Base-by-base conservation (phyloP, 2,888 invertebrate species). In the Lasioglossum figueresi region DNA sequence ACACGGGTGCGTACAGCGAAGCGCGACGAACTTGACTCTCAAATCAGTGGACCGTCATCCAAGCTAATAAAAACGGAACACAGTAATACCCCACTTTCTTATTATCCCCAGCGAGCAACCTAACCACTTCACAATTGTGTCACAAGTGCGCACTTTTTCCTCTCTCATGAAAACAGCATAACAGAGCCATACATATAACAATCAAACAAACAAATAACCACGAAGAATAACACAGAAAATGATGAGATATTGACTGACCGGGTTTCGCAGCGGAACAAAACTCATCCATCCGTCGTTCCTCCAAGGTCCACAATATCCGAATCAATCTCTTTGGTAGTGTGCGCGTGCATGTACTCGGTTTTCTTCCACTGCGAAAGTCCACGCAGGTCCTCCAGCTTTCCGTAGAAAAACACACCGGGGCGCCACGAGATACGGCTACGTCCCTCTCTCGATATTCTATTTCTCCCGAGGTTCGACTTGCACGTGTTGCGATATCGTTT, bases 361-460 rank as follows among this genome's bases (percentile, higher is more conserved):
- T 82, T 85, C 79, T 82, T 85, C 68, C 82, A 75, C 79, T 71
- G 70, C 34, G 59, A 85, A 82, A 86, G 79, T 86, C 82, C 88
- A 89, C 89, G 90, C 91, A 92, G 92, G 91, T 92, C 92, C 92
- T 82, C 88, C 90, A 92, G 93, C 90, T 92, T 93, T 89, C 86
- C 89, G 88, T 91, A 90, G 91, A 92, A 92, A 93, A 93, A 93
- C 93, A 92, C 93, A 90, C 92, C 89, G 93, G 93, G 93, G 93
- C 93, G 93, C 93, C 93, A 93, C 93, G 93, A 92, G 92, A 92
- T 91, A 90, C 87, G 79, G 88, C 82, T 86, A 84, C 83, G 72
- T 66, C 85, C 79, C 79, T 84, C 87, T 84, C 87, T 88, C 87
- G 70, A 86, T 87, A 82, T 78, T 82, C 82, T 86, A 86, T 80